Evolutionary conservation across 2,113 vertebrate species (phyloP).

Genomic region (Pelvicachromis taeniatus): DNA sequence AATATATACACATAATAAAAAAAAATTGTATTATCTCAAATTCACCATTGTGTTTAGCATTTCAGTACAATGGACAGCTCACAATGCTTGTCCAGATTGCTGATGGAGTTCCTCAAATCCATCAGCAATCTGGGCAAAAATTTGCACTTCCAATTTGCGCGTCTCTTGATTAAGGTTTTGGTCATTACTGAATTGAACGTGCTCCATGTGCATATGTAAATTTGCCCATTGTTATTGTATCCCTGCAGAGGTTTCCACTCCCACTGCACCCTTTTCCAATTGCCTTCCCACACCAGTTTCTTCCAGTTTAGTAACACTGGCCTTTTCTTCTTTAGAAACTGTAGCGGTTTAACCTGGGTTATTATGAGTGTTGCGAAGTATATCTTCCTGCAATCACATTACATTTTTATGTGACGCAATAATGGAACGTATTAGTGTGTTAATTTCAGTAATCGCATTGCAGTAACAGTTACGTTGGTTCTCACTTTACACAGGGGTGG

Average conservation of each 20-base stretch:
- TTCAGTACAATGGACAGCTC: not conserved
- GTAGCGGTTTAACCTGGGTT: not conserved
- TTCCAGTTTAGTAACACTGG: not conserved
- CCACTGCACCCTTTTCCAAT: not conserved
- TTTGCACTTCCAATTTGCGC: not conserved
- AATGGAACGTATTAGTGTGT: not conserved
- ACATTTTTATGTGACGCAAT: not conserved
- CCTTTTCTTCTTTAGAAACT: not conserved
- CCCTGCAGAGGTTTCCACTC: not conserved
- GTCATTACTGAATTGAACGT: not conserved
- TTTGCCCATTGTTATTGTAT: not conserved
- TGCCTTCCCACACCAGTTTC: not conserved
- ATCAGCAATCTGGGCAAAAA: not conserved
- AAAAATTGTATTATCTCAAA: not conserved
- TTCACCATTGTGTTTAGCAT: not conserved
- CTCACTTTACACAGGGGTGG: not conserved
- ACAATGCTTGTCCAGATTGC: not conserved
- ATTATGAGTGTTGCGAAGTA: not conserved
- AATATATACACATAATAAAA: not conserved
- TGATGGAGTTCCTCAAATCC: not conserved
- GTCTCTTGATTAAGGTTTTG: not conserved
- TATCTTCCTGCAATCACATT: not conserved
- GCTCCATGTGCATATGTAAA: not conserved
- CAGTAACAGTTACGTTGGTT: not conserved
- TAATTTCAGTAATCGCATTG: not conserved